Conservation (phyloP, 2,888 invertebrate species). For the Yponomeuta plumbellus region DNA sequence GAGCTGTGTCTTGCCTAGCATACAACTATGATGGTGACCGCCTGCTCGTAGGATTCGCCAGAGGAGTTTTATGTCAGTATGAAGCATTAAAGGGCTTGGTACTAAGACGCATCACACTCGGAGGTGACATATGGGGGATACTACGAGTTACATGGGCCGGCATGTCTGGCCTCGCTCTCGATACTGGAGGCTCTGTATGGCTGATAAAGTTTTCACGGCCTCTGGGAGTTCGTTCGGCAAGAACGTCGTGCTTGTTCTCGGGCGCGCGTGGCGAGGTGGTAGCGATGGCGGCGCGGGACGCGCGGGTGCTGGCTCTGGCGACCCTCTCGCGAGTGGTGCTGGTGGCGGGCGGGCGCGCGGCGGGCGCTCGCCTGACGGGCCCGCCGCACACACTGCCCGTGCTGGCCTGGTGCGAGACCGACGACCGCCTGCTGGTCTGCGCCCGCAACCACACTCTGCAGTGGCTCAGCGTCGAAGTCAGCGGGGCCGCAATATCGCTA, state of each 20-base stretch:
- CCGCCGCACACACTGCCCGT: conserved; percentile 89
- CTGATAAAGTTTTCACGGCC: conserved; percentile 92
- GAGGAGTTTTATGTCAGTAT: conserved; percentile 94
- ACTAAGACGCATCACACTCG: conserved; percentile 62
- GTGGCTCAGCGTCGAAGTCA: conserved; percentile 85
- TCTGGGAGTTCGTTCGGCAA: conserved; percentile 91
- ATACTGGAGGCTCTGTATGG: conserved; percentile 97
- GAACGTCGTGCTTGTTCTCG: conserved; percentile 95
- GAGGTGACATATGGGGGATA: conserved; percentile 68
- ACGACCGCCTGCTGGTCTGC: conserved; percentile 91
- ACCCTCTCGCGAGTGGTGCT: conserved; percentile 90
- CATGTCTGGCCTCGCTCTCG: conserved; percentile 77
- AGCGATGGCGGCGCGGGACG: conserved; percentile 62
- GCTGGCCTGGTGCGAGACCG: conserved; percentile 86
- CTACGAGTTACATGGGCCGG: conserved; percentile 68
- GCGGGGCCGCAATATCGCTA: conserved; percentile 68
- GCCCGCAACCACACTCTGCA: conserved; percentile 89
- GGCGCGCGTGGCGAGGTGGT: conserved; percentile 94
- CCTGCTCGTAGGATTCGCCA: conserved; percentile 82
- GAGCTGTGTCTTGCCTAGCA: conserved; percentile 88
- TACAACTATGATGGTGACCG: conserved; percentile 92
- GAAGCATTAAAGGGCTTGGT: conserved; percentile 83
- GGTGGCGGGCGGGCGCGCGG: conserved; percentile 62
- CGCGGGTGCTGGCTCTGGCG: conserved; percentile 90
- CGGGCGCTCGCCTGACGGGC: conserved; percentile 80